Percentiles rank a stretch among this genome's conserved stretches.
Evolutionary conservation across 1,140 invertebrate genomes (phyloP).

Genomic region (Luehdorfia chinensis): DNA sequence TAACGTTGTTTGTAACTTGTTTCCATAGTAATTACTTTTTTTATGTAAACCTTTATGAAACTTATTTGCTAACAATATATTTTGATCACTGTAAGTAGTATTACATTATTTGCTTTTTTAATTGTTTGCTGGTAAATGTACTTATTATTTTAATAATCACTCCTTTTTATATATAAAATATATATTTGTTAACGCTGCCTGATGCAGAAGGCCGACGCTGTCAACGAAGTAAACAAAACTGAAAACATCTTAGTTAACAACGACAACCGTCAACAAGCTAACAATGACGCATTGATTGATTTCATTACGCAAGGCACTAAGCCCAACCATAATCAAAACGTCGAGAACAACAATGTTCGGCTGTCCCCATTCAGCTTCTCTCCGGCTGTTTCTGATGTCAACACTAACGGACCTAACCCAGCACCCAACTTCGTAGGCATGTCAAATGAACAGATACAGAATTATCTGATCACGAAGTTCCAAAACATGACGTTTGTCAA

Average conservation of each 20-base stretch:
- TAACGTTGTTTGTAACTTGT: too few relatives aligned
- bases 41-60: too few relatives aligned
- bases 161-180: slow-evolving; percentile 7
- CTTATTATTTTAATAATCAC: neutral
- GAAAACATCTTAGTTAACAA: slow-evolving; percentile 31
- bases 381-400: slow-evolving; percentile 21
- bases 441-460: slow-evolving; percentile 61
- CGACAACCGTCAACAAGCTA: slow-evolving; percentile 34
- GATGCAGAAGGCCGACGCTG: slow-evolving; percentile 25
- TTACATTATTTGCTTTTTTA: slow-evolving; percentile 13
- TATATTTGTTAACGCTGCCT: slow-evolving; percentile 31
- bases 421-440: slow-evolving; percentile 47
- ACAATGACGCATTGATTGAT: slow-evolving; percentile 51
- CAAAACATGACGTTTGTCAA: slow-evolving; percentile 46
- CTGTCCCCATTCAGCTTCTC: slow-evolving; percentile 32
- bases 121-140: slow-evolving; percentile 5
- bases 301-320: slow-evolving; percentile 40
- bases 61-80: too few relatives aligned
- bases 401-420: slow-evolving; percentile 31
- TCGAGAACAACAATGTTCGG: slow-evolving; percentile 51
- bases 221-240: slow-evolving; percentile 21
- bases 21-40: too few relatives aligned
- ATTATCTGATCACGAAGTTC: slow-evolving; percentile 62
- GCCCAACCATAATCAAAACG: slow-evolving; percentile 32
- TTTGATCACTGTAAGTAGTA: slow-evolving; percentile 4